These are phyloP conservation scores for Tauraco erythrolophus DNA, from an alignment of 2,113 vertebrate genomes.

Conservation along the genomic window DNA sequence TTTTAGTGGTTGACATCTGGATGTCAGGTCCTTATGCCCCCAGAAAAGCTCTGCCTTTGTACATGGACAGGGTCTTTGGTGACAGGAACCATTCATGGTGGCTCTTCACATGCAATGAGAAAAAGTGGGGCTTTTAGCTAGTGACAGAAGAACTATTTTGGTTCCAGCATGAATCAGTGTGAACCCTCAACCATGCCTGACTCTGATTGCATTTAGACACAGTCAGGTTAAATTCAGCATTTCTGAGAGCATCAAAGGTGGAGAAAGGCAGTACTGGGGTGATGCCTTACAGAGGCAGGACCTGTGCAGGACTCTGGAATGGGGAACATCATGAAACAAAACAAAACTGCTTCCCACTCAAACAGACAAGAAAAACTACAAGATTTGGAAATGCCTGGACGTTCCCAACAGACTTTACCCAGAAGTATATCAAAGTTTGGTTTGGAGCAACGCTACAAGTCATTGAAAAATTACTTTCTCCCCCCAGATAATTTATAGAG, in stretches of 20 bases:
- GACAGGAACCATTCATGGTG: not conserved
- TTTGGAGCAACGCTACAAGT: slow-evolving; percentile 38
- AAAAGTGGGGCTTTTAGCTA: not conserved
- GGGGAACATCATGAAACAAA: not conserved
- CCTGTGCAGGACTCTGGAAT: not conserved
- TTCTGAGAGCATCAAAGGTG: not conserved
- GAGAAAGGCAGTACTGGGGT: not conserved
- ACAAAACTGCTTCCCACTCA: not conserved
- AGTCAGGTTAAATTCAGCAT: not conserved
- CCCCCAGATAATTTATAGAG: not conserved
- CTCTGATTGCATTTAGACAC: not conserved
- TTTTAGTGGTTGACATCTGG: not conserved
- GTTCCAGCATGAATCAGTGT: not conserved
- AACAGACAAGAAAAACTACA: not conserved
- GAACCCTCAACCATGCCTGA: not conserved
- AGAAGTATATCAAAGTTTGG: slow-evolving; percentile 30
- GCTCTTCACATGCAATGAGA: not conserved
- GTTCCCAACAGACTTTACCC: not conserved
- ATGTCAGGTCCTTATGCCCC: accelerated
- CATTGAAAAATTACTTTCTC: slow-evolving; percentile 36
- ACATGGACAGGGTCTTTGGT: not conserved
- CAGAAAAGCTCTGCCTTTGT: not conserved
- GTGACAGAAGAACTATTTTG: not conserved
- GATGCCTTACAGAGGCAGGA: not conserved
- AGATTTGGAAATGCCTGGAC: slow-evolving; percentile 1